Percentiles rank a stretch among this genome's conserved stretches.
phyloP scores from a whole-genome alignment of 2,797 vertebrate genomes.

The Malurus leucopterus region DNA sequence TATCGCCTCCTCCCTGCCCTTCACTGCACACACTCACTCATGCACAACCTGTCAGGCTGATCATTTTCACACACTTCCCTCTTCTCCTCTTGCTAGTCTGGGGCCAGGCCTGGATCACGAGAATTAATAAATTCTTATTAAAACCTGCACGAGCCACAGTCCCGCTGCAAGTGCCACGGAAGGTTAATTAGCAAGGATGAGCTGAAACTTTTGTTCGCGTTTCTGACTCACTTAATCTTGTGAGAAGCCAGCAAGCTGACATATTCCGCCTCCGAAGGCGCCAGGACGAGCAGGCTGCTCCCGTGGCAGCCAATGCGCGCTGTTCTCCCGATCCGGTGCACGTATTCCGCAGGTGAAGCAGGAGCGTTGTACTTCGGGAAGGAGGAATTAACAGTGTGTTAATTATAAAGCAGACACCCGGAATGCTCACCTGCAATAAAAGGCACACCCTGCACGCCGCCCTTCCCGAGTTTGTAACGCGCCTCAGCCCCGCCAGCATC shows the following conservation, averaged over 20 bases:
- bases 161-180: slow-evolving; percentile 56
- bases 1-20: neutral
- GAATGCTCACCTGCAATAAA: slow-evolving; percentile 23
- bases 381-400: slow-evolving; percentile 54
- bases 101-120: slow-evolving; percentile 59
- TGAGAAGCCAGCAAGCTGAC: slow-evolving; percentile 86
- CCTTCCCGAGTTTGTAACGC: neutral
- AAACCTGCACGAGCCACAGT: slow-evolving; percentile 61
- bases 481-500: slow-evolving; percentile 31
- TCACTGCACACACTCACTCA: neutral
- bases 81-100: slow-evolving; percentile 63
- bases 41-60: slow-evolving; percentile 29
- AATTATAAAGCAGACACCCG: slow-evolving; percentile 44
- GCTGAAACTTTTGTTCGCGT: slow-evolving; percentile 56
- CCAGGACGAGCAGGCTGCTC: slow-evolving; percentile 90
- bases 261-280: slow-evolving; percentile 87
- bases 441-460: neutral
- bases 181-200: slow-evolving; percentile 74
- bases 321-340: slow-evolving; percentile 90
- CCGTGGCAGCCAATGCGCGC: slow-evolving; percentile 88
- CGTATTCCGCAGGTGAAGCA: slow-evolving; percentile 82
- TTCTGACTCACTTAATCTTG: slow-evolving; percentile 91
- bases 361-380: slow-evolving; percentile 85
- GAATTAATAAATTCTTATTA: slow-evolving; percentile 70
- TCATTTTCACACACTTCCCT: slow-evolving; percentile 28